Evolutionary conservation across 2,888 invertebrate genomes (phyloP).

Genomic region (Nephrotoma flavescens): DNA sequence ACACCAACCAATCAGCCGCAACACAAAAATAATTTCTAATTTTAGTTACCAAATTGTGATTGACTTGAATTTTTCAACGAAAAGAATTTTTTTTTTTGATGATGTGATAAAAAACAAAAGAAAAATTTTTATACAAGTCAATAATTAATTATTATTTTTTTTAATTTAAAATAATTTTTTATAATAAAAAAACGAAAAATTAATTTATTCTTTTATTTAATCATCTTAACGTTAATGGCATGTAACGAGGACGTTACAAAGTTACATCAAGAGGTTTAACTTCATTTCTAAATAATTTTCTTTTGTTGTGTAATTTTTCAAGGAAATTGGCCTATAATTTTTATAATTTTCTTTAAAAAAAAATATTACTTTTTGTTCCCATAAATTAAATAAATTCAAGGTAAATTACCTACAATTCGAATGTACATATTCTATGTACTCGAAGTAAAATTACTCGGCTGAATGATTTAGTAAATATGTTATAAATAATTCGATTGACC

Average conservation of each 20-base stretch:
- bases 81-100: neutral
- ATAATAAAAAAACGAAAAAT: neutral
- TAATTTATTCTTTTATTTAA: neutral
- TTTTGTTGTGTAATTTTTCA: neutral
- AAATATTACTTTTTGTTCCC: neutral
- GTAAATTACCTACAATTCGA: neutral
- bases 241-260: neutral
- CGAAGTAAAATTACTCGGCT: neutral
- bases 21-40: neutral
- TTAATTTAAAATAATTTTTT: neutral
- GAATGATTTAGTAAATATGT: neutral
- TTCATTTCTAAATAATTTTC: neutral
- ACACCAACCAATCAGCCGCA: neutral
- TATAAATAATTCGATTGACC: neutral
- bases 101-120: neutral
- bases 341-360: neutral
- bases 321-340: neutral
- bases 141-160: neutral
- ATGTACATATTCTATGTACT: neutral
- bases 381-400: neutral
- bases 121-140: neutral
- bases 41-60: slow-evolving; percentile 4
- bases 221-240: neutral
- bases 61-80: neutral
- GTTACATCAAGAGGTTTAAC: neutral